Evolutionary conservation across 2,113 vertebrate genomes (phyloP).

Genomic region (Gallinago jamesoni): DNA sequence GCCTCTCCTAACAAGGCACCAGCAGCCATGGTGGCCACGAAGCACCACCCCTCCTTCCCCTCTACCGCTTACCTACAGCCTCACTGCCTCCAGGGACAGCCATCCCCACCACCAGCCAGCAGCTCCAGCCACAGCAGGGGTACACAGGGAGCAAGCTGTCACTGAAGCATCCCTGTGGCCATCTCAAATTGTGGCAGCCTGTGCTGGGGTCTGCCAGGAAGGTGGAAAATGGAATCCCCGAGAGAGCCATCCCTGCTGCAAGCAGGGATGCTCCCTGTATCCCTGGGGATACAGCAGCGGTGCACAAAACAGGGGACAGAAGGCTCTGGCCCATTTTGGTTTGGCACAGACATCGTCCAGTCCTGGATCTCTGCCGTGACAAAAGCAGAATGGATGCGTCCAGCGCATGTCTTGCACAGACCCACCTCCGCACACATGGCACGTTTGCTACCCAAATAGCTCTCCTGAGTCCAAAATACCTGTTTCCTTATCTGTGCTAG

Average conservation of each 20-base stretch:
- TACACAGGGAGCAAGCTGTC: background rate
- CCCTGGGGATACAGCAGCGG: too few relatives aligned
- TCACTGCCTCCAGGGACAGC: background rate
- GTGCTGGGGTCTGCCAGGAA: background rate
- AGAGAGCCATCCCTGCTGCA: background rate
- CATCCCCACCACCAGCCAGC: rapidly evolving
- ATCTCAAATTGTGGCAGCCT: background rate
- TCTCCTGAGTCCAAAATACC: background rate
- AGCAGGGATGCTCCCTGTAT: background rate
- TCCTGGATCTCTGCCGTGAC: background rate
- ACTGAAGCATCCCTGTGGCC: rapidly evolving
- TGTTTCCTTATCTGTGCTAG: background rate
- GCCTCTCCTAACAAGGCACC: background rate
- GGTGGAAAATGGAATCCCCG: background rate
- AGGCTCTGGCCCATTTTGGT: rapidly evolving
- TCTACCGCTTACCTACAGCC: rapidly evolving
- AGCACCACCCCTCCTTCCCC: background rate
- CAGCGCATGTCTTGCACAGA: rapidly evolving
- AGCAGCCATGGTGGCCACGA: background rate
- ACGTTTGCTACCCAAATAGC: background rate
- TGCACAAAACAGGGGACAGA: background rate
- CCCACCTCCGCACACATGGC: rapidly evolving
- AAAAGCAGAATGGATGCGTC: background rate
- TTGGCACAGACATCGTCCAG: background rate
- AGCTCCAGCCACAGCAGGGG: background rate